Evolutionary conservation across 2,113 vertebrate species (phyloP).

Genomic region (Oncorhynchus kisutch): DNA sequence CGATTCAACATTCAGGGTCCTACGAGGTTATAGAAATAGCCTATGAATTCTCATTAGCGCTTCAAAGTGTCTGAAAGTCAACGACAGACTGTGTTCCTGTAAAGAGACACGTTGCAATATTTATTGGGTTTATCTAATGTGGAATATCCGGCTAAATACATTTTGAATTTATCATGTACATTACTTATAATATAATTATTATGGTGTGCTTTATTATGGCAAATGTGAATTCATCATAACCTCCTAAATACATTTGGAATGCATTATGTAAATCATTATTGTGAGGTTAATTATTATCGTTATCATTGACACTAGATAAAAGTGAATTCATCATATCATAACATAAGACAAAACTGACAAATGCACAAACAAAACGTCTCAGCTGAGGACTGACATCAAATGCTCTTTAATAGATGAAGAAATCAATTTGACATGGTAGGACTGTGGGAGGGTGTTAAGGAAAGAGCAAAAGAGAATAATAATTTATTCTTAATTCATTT

Average conservation of each 20-base stretch:
- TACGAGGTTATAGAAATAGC: conserved; percentile 24
- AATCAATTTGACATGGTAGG: conserved; percentile 28
- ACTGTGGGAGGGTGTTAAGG: neutral
- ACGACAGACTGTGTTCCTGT: conserved; percentile 10
- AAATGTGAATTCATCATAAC: neutral
- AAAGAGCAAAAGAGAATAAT: conserved; percentile 9
- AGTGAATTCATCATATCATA: neutral
- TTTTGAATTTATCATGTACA: neutral
- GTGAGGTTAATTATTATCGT: neutral
- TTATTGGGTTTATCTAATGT: neutral
- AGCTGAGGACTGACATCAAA: conserved; percentile 18
- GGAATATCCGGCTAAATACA: neutral
- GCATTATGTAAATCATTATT: neutral
- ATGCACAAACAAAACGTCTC: neutral
- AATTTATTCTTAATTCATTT: conserved; percentile 14
- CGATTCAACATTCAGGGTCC: conserved; percentile 25
- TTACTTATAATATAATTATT: neutral
- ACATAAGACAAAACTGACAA: neutral
- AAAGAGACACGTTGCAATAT: conserved; percentile 14
- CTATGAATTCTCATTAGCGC: neutral
- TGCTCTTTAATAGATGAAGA: neutral
- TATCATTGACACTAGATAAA: neutral
- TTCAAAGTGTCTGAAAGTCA: neutral
- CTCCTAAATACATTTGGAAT: neutral
- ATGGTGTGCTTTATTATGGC: neutral